Conservation (phyloP, 2,888 invertebrate species). For the Diaphora mendica region DNA sequence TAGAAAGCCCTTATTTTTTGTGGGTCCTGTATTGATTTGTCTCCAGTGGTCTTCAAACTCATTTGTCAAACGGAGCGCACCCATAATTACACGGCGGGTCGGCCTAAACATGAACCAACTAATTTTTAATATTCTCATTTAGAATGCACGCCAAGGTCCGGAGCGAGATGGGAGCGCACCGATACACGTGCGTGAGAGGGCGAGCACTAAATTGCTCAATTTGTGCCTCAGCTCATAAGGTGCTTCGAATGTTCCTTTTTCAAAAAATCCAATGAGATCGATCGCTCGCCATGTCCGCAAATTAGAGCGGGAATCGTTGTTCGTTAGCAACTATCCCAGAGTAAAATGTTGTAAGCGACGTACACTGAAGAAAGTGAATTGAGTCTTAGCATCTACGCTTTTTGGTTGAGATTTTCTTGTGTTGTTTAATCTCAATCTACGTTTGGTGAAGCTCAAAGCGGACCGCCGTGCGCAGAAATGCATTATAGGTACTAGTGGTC, state of each 20-base stretch:
- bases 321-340: constrained; percentile 69
- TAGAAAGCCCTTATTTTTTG: constrained; percentile 41
- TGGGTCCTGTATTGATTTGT: constrained; percentile 53
- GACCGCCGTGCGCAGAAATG: constrained; percentile 75
- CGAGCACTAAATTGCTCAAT: constrained; percentile 83
- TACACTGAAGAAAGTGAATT: constrained; percentile 33
- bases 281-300: constrained; percentile 85
- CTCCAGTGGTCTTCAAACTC: constrained; percentile 52
- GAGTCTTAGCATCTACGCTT: constrained; percentile 35
- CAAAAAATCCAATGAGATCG: constrained; percentile 85
- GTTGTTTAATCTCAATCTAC: constrained; percentile 69
- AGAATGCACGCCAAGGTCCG: constrained; percentile 60
- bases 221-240: constrained; percentile 79
- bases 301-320: constrained; percentile 84
- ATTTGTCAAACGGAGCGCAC: constrained; percentile 54
- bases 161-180: constrained; percentile 59
- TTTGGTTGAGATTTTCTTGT: constrained; percentile 47
- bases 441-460: constrained; percentile 72
- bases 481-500: constrained; percentile 74
- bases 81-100: constrained; percentile 56
- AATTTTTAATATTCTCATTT: constrained; percentile 72
- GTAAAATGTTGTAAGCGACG: constrained; percentile 59
- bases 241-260: constrained; percentile 77
- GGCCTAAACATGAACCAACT: constrained; percentile 62
- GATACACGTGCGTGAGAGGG: constrained; percentile 65